Conservation (phyloP, 2,113 vertebrate genomes). For the Lophochroa leadbeateri region DNA sequence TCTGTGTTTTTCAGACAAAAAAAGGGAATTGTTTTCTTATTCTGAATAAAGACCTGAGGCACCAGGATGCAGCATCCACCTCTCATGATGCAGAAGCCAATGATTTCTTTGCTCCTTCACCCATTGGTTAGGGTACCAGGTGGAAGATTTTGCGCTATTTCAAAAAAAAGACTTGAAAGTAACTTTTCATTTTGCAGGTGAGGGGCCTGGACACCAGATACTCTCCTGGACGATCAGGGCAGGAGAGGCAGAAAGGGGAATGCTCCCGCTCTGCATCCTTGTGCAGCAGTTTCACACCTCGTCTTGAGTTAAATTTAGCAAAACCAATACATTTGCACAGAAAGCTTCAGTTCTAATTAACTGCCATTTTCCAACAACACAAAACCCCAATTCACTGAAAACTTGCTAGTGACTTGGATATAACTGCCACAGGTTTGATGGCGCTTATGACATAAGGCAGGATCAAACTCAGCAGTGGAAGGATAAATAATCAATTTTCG, state of each 20-base stretch:
- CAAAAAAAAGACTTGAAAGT: neutral
- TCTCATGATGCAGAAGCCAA: rapidly evolving
- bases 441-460: conserved; percentile 41
- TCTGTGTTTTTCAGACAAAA: neutral
- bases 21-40: neutral
- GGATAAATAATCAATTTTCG: conserved; percentile 39
- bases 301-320: conserved; percentile 46
- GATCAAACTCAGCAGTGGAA: neutral
- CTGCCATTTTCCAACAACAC: conserved; percentile 37
- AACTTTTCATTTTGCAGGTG: neutral
- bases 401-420: neutral
- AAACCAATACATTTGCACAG: conserved; percentile 10
- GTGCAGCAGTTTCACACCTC: neutral
- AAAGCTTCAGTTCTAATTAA: conserved; percentile 34
- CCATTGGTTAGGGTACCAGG: neutral
- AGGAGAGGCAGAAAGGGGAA: neutral
- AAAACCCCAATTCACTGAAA: conserved; percentile 12
- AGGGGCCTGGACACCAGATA: neutral
- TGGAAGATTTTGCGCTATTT: neutral
- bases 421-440: neutral
- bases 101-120: neutral
- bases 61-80: neutral
- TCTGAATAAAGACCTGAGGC: neutral
- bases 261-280: neutral
- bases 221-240: neutral